These are phyloP conservation scores for Passer montanus DNA, from an alignment of 2,113 vertebrate species.

Conservation along the genomic window DNA sequence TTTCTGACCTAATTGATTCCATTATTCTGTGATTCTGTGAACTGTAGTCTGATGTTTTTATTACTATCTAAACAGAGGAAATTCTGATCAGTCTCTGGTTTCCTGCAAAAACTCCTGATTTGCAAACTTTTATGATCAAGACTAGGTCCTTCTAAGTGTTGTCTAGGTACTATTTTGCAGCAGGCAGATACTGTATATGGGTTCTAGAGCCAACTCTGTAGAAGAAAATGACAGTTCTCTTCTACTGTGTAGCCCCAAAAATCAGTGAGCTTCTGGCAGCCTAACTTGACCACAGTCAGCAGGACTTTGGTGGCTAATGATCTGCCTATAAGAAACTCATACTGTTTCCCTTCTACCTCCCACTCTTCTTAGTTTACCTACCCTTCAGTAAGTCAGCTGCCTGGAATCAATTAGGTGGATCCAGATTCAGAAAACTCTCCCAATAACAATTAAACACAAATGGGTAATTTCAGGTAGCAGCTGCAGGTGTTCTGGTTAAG, in stretches of 20 bases:
- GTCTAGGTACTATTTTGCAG: neutral
- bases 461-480: neutral
- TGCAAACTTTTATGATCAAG: neutral
- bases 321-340: neutral
- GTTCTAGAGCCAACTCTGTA: neutral
- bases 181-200: fast-evolving
- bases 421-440: neutral
- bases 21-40: neutral
- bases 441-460: neutral
- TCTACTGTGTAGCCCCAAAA: neutral
- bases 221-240: neutral
- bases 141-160: neutral
- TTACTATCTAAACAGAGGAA: neutral
- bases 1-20: neutral
- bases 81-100: neutral
- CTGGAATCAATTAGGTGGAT: neutral
- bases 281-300: neutral
- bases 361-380: neutral
- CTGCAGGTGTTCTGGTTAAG: neutral
- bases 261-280: neutral
- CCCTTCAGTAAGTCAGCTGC: neutral
- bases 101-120: neutral
- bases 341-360: neutral
- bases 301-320: neutral
- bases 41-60: neutral